A percentile compares a stretch with the other conserved stretches of the same genome.
These are phyloP conservation scores for Drosophila sordidapex DNA, from an alignment of 2,888 invertebrate genomes.

Conservation along the genomic window DNA sequence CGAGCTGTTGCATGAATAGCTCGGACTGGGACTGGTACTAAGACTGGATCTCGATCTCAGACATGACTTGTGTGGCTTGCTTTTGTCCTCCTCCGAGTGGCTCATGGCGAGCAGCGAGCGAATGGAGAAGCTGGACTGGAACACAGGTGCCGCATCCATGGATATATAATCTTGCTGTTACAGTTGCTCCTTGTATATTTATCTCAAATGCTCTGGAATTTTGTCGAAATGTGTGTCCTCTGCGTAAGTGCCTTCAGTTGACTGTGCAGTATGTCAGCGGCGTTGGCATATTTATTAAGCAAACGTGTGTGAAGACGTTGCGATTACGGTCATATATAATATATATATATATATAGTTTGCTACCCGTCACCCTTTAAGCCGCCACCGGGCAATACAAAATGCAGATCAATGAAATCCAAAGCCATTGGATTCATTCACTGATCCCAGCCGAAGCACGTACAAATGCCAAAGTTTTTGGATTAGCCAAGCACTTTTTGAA, in stretches of 20 bases:
- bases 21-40: constrained; percentile 30
- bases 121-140: constrained; percentile 78
- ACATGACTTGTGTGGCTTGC: constrained; percentile 13
- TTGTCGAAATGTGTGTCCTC: constrained; percentile 5
- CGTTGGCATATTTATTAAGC: constrained; percentile 37
- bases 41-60: background rate
- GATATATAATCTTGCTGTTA: background rate
- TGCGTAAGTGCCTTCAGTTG: constrained; percentile 4
- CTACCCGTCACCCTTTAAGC: constrained; percentile 17
- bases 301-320: constrained; percentile 6
- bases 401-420: constrained; percentile 71
- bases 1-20: constrained; percentile 47
- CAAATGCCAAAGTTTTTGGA: constrained; percentile 39
- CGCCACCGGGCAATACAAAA: constrained; percentile 23
- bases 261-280: constrained; percentile 28
- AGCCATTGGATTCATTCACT: constrained; percentile 72
- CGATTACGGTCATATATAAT: constrained; percentile 47
- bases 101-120: constrained; percentile 64
- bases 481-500: constrained; percentile 47
- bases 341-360: constrained; percentile 15
- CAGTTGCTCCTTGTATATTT: background rate
- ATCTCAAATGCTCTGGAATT: background rate
- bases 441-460: constrained; percentile 42
- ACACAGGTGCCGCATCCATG: constrained; percentile 82
- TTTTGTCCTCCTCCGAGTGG: background rate